Conservation (phyloP, 1,140 invertebrate genomes). For the Spodoptera litura region DNA sequence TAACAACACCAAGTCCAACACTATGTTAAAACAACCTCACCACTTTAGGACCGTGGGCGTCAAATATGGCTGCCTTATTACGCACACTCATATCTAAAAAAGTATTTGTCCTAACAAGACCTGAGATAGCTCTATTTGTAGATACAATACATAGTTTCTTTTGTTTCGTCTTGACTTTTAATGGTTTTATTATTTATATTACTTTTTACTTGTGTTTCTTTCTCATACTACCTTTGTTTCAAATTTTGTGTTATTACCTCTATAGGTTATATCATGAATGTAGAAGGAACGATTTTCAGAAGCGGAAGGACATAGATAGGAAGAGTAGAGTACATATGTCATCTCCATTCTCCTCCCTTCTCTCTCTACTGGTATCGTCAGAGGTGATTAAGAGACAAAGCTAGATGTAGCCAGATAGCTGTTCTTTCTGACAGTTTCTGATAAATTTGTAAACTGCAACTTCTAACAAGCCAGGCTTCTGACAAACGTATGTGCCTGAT, state of each 20-base stretch:
- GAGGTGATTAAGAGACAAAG: too few relatives aligned
- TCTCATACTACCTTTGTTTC: background rate
- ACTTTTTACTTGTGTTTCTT: background rate
- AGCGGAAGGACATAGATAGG: too few relatives aligned
- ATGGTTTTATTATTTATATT: background rate
- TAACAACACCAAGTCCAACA: background rate
- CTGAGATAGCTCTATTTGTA: background rate
- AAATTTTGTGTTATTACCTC: background rate
- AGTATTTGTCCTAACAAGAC: constrained; percentile 30
- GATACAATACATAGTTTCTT: constrained; percentile 39
- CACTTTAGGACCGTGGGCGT: background rate
- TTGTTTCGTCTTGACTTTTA: constrained; percentile 13
- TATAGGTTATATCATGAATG: too few relatives aligned
- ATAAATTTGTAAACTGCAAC: too few relatives aligned
- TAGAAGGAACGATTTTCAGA: too few relatives aligned
- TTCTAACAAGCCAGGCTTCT: too few relatives aligned
- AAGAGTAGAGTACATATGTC: too few relatives aligned
- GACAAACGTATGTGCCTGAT: too few relatives aligned
- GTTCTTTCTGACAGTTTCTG: too few relatives aligned
- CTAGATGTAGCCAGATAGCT: too few relatives aligned
- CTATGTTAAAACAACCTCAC: background rate
- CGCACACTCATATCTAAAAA: background rate
- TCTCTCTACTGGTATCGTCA: too few relatives aligned
- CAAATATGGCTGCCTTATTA: constrained; percentile 1
- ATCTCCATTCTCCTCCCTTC: too few relatives aligned